These are phyloP conservation scores for Drosophila tani DNA, from an alignment of 1,140 invertebrate species.

Conservation along the genomic window DNA sequence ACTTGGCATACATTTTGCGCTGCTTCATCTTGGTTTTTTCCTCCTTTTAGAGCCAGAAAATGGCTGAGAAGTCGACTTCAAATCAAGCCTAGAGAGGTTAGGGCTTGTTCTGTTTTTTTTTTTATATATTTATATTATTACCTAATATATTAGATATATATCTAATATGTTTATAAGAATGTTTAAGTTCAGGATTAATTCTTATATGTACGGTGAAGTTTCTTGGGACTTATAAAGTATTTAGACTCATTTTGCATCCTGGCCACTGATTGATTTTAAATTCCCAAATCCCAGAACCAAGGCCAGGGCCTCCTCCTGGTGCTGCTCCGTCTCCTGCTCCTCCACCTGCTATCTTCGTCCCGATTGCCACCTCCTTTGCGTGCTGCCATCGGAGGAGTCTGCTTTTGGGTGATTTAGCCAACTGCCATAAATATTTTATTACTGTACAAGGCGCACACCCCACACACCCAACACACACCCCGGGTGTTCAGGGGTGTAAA, in stretches of 20 bases:
- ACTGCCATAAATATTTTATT: constrained; percentile 67
- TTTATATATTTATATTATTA: too few relatives aligned
- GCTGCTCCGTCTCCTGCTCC: neutral
- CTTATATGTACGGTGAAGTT: neutral
- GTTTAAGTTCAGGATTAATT: too few relatives aligned
- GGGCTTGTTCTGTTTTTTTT: too few relatives aligned
- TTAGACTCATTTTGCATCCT: neutral
- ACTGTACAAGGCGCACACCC: constrained; percentile 32
- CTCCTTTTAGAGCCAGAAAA: neutral
- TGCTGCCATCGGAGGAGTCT: constrained; percentile 13
- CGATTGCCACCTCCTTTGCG: constrained; percentile 19
- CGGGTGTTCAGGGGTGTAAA: constrained; percentile 11
- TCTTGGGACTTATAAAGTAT: neutral
- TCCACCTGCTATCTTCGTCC: neutral
- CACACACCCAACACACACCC: neutral
- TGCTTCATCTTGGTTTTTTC: neutral
- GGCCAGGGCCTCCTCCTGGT: neutral
- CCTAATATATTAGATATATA: neutral
- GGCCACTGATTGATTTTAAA: constrained; percentile 7
- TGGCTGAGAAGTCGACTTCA: neutral
- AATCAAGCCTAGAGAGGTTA: neutral
- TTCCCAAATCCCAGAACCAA: neutral
- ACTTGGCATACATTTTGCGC: constrained; percentile 40
- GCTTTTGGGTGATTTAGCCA: constrained; percentile 41
- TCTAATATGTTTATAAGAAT: neutral